Base-by-base conservation (phyloP, 1,140 invertebrate genomes). In the Zaprionus vittiger region DNA sequence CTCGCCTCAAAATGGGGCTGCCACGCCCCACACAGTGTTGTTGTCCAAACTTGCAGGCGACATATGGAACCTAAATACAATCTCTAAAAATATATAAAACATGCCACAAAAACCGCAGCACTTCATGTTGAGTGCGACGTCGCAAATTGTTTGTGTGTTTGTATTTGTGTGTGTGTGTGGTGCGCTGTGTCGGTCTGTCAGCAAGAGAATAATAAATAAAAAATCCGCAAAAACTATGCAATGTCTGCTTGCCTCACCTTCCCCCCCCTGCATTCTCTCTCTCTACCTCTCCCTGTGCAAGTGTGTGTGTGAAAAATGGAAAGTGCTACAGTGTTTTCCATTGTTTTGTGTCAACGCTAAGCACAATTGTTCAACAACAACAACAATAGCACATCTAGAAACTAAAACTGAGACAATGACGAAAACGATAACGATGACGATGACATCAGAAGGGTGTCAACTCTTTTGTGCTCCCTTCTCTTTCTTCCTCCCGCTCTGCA, bases 11-110 rank as follows among this genome's bases (percentile, higher is more conserved):
- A 61, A 47, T 11, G 7, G n/a, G 17, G 14, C 56, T 28, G 12
- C 57, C 7, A 49, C 41, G 37, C 63, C 68, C 54, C 71, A 3
- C n/a, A 17, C 37, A 38, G 14, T n/a, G n/a, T 47, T 59, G 47
- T 44, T 62, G 65, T 56, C 59, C 56, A 26, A 73, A 64, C 68
- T 64, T 56, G 52, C 41, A 24, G 22, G 20, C 64, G 76, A 67
- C 71, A 78, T 72, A 87, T 80, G 41, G n/a, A 17, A 47, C 41
- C 41, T 47, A 47, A 47, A 49, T 12, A 24, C 85, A 83, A 89
- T 84, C 77, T 87, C 81, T 89, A 87, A 87, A 87, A 89, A 89
- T 84, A 85, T 82, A 83, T 78, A 76, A 83, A 85, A 81, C 79
- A 83, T 72, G 74, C 77, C 73, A 89, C 77, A 80, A 89, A 83